Evolutionary conservation across 2,113 vertebrate species (phyloP), one percentile per base, ranked within the genome.

Genomic region (Antechinus flavipes): DNA sequence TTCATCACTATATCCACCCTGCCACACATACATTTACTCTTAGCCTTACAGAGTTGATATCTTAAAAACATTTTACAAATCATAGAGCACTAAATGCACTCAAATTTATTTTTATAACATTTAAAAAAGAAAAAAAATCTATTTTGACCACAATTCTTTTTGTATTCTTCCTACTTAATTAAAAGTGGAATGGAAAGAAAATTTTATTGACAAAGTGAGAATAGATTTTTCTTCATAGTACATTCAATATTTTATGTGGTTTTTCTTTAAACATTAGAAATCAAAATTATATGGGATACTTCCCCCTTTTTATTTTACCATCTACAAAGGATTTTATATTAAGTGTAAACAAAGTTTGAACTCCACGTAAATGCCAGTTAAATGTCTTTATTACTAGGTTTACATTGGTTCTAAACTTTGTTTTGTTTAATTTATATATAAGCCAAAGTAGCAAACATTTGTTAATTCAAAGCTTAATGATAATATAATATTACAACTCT

Each of bases 211-310:
- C n/a, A 22, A 84, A 84, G n/a, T 61, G 89, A 92, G 52, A 93
- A 94, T 49, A 53, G 2, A 9, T 94, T 91, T 95, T 54, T 23
- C 94, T 97, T 95, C 49, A 90, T 49, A 89, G 22, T 89, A 25
- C 35, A 30, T 94, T 94, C 16, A 92, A 26, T 55, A 52, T 24
- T 11, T 89, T 91, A 53, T 8, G 8, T 94, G 92, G 92, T 90
- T 94, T 24, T 35, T 92, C 94, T 94, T 95, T 93, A 95, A 61
- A 84, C n/a, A 89, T 91, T 30, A 91, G 27, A 6, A 91, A 92
- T 93, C 54, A 93, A 93, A 96, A 47, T 35, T 93, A 76, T 76
- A 76, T 76, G 22, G 19, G 16, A 84, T 84, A 42, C n/a, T 95
- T 93, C 30, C 46, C 61, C 30, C 14, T 92, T 23, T 23, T 30